phyloP scores from a whole-genome alignment of 1,140 invertebrate species.

The Drosophila ogumai region DNA sequence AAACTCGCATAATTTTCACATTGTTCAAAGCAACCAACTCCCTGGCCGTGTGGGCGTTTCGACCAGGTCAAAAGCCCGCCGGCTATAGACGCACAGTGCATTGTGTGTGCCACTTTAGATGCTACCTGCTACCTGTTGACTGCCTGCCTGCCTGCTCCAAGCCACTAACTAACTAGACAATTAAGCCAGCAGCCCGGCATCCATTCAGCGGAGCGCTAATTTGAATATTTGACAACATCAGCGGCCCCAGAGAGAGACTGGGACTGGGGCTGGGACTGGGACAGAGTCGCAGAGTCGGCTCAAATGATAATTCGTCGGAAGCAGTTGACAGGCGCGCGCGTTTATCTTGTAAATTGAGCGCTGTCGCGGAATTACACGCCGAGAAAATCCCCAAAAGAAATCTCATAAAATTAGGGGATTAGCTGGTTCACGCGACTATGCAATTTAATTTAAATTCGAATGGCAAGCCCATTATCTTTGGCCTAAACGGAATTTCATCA shows the following conservation, averaged over 20 bases:
- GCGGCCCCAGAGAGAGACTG: slow-evolving; percentile 19
- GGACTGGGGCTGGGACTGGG: slow-evolving; percentile 11
- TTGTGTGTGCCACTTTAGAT: slow-evolving; percentile 32
- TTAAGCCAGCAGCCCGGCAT: slow-evolving; percentile 57
- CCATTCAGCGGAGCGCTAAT: slow-evolving; percentile 68
- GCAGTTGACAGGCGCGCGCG: slow-evolving; percentile 73
- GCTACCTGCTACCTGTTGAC: slow-evolving; percentile 36
- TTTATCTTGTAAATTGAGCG: slow-evolving; percentile 78
- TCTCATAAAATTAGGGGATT: slow-evolving; percentile 1
- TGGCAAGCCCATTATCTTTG: slow-evolving; percentile 26
- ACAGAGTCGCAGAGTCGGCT: slow-evolving; percentile 31
- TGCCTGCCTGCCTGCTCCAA: slow-evolving; percentile 17
- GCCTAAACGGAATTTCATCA: slow-evolving; percentile 5
- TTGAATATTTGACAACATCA: slow-evolving; percentile 75
- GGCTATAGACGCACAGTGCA: slow-evolving; percentile 40
- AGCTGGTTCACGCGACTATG: background rate
- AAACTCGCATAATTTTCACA: slow-evolving; percentile 71
- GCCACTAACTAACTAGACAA: slow-evolving; percentile 67
- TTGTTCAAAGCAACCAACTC: slow-evolving; percentile 50
- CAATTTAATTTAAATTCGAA: slow-evolving; percentile 11
- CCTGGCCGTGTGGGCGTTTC: slow-evolving; percentile 58
- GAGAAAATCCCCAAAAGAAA: slow-evolving; percentile 32
- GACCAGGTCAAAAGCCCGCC: slow-evolving; percentile 61
- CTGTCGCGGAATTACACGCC: slow-evolving; percentile 45
- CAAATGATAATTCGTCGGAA: slow-evolving; percentile 78